Evolutionary conservation across 2,113 vertebrate species (phyloP), one percentile per base, ranked within the genome.

Genomic region (Eubucco bourcierii): DNA sequence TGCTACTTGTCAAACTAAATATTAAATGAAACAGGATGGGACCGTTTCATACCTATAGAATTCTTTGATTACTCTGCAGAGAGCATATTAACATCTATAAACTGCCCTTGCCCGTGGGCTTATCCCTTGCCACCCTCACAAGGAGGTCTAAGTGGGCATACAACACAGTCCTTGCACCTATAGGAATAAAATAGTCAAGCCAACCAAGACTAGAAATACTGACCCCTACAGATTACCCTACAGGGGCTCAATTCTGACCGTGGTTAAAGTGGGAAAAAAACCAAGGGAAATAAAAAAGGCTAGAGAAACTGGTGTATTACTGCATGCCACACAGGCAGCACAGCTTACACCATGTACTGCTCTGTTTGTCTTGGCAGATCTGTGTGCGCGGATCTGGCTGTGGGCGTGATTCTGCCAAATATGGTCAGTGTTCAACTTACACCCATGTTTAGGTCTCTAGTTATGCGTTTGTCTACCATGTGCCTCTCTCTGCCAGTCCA

Each of bases 361-460:
- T 97, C 96, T 97, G 95, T 97, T 97, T 96, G 95, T 97, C 96
- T 97, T 95, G 96, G 96, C 96, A 97, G 94, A 97, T 97, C 92
- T 89, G 96, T 94, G 96, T 95, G 94, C 90, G 93, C 11, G 88
- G 93, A 93, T 96, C 94, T 95, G 96, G 96, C 96, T 93, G 95
- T 94, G 94, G 95, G 96, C 90, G 94, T 95, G 86, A 97, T 74
- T 95, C 93, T 95, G 96, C 96, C 96, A 95, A 85, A 75, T 80
- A 96, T 96, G 96, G 94, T 96, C 96, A 97, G 96, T 97, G 94
- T 90, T 94, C 80, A 44, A 92, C 94, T 94, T 94, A 77, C 94
- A 95, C 94, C 92, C 93, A 83, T 95, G 93, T 96, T 94, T 97
- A 96, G 96, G 88, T 96, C 94, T 95, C 92, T 87, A 95, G 90